Conservation (phyloP, 2,113 vertebrate species). For the Edolisoma coerulescens region DNA sequence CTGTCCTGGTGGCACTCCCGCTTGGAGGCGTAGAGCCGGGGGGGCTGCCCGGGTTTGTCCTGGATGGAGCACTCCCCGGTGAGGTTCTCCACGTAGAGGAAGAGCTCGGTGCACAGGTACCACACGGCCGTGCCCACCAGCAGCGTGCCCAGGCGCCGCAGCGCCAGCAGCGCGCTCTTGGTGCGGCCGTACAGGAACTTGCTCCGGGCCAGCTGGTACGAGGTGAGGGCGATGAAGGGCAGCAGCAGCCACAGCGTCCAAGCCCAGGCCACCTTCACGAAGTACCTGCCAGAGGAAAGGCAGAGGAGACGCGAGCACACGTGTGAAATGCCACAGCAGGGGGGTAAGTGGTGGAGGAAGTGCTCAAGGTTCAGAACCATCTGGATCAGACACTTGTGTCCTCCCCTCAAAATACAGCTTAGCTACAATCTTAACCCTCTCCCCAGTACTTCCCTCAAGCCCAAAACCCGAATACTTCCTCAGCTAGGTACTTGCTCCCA, state of each 20-base stretch:
- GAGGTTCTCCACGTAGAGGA: constrained; percentile 83
- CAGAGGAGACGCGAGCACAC: background rate
- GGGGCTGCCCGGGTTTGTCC: background rate
- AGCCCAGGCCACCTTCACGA: constrained; percentile 94
- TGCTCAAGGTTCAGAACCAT: background rate
- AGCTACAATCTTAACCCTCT: background rate
- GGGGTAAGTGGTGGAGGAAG: fast-evolving
- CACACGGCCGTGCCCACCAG: constrained; percentile 85
- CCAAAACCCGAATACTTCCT: background rate
- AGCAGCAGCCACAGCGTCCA: constrained; percentile 91
- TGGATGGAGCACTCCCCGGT: constrained; percentile 79
- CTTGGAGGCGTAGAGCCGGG: constrained; percentile 62
- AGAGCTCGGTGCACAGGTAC: constrained; percentile 82
- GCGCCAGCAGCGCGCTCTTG: constrained; percentile 50
- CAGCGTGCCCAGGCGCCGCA: constrained; percentile 77
- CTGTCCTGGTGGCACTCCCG: constrained; percentile 75
- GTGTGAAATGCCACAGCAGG: background rate
- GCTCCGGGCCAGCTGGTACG: constrained; percentile 43
- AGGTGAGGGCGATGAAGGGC: constrained; percentile 87
- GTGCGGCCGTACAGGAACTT: constrained; percentile 53
- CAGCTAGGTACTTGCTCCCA: background rate
- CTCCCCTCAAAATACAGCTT: background rate
- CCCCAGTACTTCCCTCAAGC: background rate
- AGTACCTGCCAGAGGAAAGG: constrained; percentile 79
- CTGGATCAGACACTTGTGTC: background rate